phyloP scores from a whole-genome alignment of 2,113 vertebrate genomes.

The Anser brachyrhynchus region DNA sequence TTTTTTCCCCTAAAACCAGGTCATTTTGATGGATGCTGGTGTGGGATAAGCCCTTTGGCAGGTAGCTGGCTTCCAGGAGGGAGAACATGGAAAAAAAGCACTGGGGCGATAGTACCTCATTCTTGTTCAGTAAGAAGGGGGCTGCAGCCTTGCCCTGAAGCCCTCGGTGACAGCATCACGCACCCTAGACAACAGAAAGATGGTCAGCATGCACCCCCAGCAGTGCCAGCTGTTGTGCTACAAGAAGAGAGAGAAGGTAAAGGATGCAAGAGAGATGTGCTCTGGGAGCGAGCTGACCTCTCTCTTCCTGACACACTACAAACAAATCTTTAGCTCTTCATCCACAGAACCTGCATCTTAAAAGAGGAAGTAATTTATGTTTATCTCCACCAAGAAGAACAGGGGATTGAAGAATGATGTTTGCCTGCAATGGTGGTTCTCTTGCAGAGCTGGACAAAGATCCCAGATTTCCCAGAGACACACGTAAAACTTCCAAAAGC shows the following conservation, averaged over 20 bases:
- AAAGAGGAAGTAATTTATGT: not conserved
- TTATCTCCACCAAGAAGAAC: not conserved
- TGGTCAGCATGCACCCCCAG: not conserved
- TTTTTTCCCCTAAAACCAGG: not conserved
- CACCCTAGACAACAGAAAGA: not conserved
- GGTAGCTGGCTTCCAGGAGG: not conserved
- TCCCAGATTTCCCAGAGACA: not conserved
- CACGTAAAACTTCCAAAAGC: not conserved
- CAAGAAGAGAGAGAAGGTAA: not conserved
- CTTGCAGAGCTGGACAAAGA: constrained; percentile 12
- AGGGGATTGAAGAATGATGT: not conserved
- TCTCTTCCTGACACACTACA: not conserved
- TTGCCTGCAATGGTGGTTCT: not conserved
- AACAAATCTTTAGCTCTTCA: not conserved
- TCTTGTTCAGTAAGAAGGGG: not conserved
- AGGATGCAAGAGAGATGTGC: not conserved
- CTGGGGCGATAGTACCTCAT: not conserved
- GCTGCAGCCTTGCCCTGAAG: not conserved
- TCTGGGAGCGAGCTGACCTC: not conserved
- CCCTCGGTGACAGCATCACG: not conserved
- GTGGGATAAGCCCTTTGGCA: not conserved
- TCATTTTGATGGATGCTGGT: no score
- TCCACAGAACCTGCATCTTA: not conserved
- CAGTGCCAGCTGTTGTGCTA: not conserved
- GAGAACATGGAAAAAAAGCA: not conserved